Base-by-base conservation (phyloP, 2,797 vertebrate species). In the Botia almorhae region DNA sequence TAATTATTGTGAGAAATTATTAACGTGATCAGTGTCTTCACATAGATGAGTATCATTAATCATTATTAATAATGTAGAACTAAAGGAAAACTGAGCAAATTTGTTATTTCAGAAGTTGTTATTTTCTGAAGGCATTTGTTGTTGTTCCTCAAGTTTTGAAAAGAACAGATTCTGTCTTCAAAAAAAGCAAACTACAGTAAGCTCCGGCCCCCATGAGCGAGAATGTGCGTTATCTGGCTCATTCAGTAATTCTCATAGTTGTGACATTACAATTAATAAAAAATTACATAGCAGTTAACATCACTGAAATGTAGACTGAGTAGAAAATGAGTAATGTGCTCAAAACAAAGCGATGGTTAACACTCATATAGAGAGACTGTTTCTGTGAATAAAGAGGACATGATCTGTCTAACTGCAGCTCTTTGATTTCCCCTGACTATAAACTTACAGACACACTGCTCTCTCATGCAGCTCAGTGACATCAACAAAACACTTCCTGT, bases 401-500 rank as follows among this genome's bases (percentile, higher is more conserved):
- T 90, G 81, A 84, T 82, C 90, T 84, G 86, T 88, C 85, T 86
- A 77, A 71, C 74, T 84, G 85, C 71, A 86, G 87, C 69, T 65
- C 58, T 90, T 91, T 93, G 89, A 91, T 90, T 91, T 88, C 84
- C 84, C 88, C 77, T 78, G 48, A 46, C 78, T 69, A 69, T 82
- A 77, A 89, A 83, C 85, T 88, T 4, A 53, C 79, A 26, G 67
- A 69, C 70, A 81, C 50, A 50, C 43, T 10, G 16, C 71, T 50
- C 53, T 50, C 76, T 73, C 69, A 16, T 51, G 71, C 69, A 82
- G 65, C 46, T 74, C 33, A 2, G 12, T 10, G 39, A 80, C 84
- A 89, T 78, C 78, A 87, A 89, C 87, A 86, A 79, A 82, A 80
- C 65, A 80, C 77, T 84, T 87, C 33, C 33, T 3, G 33, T 33